Base-by-base conservation (phyloP, 2,797 vertebrate species). In the Varecia variegata region DNA sequence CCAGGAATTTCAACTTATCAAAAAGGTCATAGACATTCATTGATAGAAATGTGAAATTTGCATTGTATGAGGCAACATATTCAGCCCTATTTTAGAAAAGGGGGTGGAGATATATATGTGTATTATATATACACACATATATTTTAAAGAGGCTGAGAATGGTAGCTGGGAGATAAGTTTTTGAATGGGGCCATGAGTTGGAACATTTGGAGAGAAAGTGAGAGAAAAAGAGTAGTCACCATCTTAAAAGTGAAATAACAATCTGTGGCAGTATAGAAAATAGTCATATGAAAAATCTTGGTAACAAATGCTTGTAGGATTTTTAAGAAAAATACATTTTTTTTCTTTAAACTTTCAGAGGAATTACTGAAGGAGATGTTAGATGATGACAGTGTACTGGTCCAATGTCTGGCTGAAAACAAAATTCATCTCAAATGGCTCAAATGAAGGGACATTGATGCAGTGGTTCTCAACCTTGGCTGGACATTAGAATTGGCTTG, bases 391-490 rank as follows among this genome's bases (percentile, higher is more conserved):
- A 92, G 9, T 52, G 30, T 67, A 60, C 68, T 73, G 43, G 8
- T 87, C 88, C 38, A 43, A n/a, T 11, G 85, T 70, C 10, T 85
- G 65, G 17, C 70, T 95, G 4, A 58, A 68, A 88, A 91, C 43
- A 73, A 70, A 90, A 88, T 84, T 91, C 50, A 80, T 88, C 71
- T 93, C 77, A 93, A 38, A 54, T 84, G 32, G 89, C 58, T 94
- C 54, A 82, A 50, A 71, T 90, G 60, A 85, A 81, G 73, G 70
- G 60, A 54, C 5, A 35, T 38, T 32, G 18, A 18, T 21, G n/a
- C 47, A 73, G 11, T 83, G 8, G 18, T 74, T 88, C 20, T 92
- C 84, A 90, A 43, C 15, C 8, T 82, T 86, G 40, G 30, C n/a
- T 82, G 15, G 82, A 56, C 8, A 21, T 38, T 94, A 40, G 40